Conservation (phyloP, 2,797 vertebrate species). For the Chiropotes sagulatus region DNA sequence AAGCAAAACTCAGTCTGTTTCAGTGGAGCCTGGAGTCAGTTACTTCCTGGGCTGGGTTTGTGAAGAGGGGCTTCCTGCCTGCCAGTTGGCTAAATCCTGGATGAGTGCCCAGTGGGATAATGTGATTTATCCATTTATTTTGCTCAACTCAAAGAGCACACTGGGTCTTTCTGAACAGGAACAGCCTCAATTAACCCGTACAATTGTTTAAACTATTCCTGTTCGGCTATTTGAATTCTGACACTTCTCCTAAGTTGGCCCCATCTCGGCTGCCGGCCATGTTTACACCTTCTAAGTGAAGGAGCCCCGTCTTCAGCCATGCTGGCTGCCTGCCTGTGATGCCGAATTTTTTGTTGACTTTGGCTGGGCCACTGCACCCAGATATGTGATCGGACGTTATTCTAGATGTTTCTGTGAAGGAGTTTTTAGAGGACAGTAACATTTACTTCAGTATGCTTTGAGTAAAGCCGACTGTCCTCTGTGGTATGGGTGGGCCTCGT, state of each 20-base stretch:
- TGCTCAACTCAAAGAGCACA: background rate
- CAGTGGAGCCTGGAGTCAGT: background rate
- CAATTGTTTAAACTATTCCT: background rate
- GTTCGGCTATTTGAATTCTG: too few relatives aligned
- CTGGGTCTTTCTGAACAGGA: background rate
- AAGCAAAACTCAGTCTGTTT: background rate
- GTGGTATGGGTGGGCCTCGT: rapidly evolving
- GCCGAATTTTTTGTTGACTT: background rate
- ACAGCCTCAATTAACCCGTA: background rate
- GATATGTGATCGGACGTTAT: background rate
- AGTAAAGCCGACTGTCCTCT: background rate
- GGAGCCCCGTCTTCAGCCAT: background rate
- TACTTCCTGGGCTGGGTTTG: background rate
- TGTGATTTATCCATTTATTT: background rate
- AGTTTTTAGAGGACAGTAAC: background rate
- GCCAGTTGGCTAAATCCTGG: background rate
- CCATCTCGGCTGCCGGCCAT: background rate
- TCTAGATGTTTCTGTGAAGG: background rate
- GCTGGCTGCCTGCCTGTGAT: too few relatives aligned
- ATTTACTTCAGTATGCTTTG: background rate
- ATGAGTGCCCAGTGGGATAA: background rate
- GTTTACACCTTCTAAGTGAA: background rate
- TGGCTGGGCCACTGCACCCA: too few relatives aligned
- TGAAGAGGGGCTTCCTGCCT: background rate
- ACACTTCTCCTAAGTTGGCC: background rate